Conservation (phyloP, 2,888 invertebrate genomes). For the Catotricha subobsoleta region DNA sequence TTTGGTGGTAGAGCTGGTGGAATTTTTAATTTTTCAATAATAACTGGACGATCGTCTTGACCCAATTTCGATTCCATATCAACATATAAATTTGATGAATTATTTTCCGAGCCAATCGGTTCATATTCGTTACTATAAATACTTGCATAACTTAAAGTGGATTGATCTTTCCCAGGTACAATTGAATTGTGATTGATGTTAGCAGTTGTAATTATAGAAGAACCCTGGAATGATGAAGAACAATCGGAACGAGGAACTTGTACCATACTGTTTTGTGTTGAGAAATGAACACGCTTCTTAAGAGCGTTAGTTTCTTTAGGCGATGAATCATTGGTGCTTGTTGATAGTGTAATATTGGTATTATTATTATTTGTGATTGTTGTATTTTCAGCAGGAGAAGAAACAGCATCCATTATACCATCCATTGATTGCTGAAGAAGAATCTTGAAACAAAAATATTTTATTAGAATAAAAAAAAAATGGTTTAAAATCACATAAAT, state of each 20-base stretch:
- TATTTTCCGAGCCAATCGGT: conserved; percentile 34
- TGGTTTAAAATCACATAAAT: background rate
- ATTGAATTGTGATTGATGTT: conserved; percentile 23
- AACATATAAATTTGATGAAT: conserved; percentile 41
- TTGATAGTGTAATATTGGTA: conserved; percentile 16
- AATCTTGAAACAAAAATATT: conserved; percentile 31
- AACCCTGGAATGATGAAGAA: conserved; percentile 1
- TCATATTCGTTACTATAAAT: conserved; percentile 60
- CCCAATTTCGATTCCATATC: conserved; percentile 38
- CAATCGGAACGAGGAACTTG: conserved; percentile 23
- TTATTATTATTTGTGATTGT: conserved; percentile 30
- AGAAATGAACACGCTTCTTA: conserved; percentile 40
- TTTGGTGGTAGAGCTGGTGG: conserved; percentile 65
- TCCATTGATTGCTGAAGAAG: conserved; percentile 54
- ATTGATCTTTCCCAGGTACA: conserved; percentile 7
- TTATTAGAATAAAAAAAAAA: background rate
- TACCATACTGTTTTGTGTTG: conserved; percentile 42
- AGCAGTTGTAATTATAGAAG: conserved; percentile 13
- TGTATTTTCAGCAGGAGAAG: conserved; percentile 18
- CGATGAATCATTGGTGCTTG: conserved; percentile 29
- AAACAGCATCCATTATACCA: conserved; percentile 19
- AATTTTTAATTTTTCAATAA: conserved; percentile 18
- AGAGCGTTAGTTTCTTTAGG: conserved; percentile 14
- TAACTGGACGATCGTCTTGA: conserved; percentile 15
- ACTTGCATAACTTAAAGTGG: conserved; percentile 37